Evolutionary conservation across 2,797 vertebrate genomes (phyloP).

Genomic region (Chelonia mydas): DNA sequence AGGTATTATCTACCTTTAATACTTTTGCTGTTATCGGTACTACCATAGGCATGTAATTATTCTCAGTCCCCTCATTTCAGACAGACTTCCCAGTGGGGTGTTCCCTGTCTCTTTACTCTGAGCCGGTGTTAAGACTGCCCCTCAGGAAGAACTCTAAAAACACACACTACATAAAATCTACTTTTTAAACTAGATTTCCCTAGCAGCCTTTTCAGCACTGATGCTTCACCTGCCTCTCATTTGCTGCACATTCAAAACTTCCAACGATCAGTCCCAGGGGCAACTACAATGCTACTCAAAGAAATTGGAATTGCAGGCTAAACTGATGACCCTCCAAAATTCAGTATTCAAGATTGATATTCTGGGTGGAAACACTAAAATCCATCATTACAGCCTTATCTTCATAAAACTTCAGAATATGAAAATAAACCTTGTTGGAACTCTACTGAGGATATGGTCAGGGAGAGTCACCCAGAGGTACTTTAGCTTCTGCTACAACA

Average conservation of each 20-base stretch:
- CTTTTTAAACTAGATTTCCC: not conserved
- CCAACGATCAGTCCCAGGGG: not conserved
- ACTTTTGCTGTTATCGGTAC: not conserved
- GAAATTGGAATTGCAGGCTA: not conserved
- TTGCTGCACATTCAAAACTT: not conserved
- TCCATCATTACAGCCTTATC: not conserved
- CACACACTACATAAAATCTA: not conserved
- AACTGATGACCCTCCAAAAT: not conserved
- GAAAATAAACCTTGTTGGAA: not conserved
- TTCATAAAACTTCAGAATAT: not conserved
- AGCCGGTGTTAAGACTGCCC: not conserved
- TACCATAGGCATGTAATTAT: not conserved
- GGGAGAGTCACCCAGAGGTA: not conserved
- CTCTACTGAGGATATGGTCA: not conserved
- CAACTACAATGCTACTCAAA: not conserved
- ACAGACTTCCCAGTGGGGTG: not conserved
- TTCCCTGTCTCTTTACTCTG: not conserved
- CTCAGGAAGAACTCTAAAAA: not conserved
- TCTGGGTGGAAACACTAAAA: not conserved
- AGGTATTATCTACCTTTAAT: not conserved
- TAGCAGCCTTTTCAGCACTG: not conserved
- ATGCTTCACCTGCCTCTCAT: not conserved
- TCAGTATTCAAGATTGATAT: not conserved
- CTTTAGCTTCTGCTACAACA: not conserved
- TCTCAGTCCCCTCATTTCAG: not conserved